Base-by-base conservation (phyloP, 1,140 invertebrate genomes). In the Palaemon carinicauda region DNA sequence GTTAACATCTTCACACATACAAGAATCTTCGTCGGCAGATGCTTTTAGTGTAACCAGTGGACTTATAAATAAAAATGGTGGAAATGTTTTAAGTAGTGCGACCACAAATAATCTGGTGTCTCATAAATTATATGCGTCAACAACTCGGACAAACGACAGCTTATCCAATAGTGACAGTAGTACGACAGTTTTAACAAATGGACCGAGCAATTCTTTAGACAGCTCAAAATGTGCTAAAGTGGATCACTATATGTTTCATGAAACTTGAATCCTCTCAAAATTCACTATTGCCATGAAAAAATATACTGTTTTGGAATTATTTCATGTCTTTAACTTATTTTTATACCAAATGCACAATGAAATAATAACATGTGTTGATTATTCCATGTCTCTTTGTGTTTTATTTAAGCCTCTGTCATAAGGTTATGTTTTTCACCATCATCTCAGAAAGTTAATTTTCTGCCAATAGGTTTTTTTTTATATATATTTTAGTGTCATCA, bases 291-390 rank as follows among this genome's bases (percentile, higher is more conserved):
- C 50, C 27, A 75, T 51, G 60, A 69, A 69, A 71, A 29, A 75
- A 74, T 60, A 50, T 84, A 41, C 41, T 87, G 24, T 80, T 80
- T 87, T 74, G 51, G 41, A 74, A 54, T 87, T 73, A 80, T 80
- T 80, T 87, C 78, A 87, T 87, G 77, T 87, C 84, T 75, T 83
- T 87, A 87, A 87, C 84, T 87, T 87, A 87, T 87, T 87, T 87
- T 87, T 87, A 87, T 87, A 87, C 84, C 65, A 51, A 87, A 87
- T 86, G 83, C 84, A 87, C 84, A 87, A 80, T 77, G 71, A 87
- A 87, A 87, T 87, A 87, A 85, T 85, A 85, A 85, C 77, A 87
- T 80, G 78, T 87, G 84, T 87, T 87, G 84, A 87, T 87, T 87
- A 87, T 87, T 87, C 77, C 77, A 87, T 80, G 84, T 87, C 65